A percentile compares a stretch with the other conserved stretches of the same genome.
Evolutionary conservation across 2,888 invertebrate genomes (phyloP).

Genomic region (Pimpla rufipes): DNA sequence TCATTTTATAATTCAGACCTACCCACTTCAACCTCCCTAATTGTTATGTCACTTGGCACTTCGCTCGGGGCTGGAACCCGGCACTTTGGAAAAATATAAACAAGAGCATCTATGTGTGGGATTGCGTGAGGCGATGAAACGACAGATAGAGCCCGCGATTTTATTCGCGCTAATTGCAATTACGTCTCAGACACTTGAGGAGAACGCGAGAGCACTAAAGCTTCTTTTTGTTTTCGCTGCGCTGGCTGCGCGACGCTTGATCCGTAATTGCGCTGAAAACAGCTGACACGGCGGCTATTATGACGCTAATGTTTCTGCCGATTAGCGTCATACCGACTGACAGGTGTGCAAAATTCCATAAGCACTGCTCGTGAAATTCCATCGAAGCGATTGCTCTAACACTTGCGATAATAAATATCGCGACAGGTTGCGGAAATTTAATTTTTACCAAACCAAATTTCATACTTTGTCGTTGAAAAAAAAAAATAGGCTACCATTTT

Average conservation of each 20-base stretch:
- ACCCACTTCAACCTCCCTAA: constrained; percentile 1
- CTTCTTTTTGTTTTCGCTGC: background rate
- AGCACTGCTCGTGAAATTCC: too few relatives aligned
- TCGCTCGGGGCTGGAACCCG: background rate
- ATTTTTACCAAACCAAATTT: too few relatives aligned
- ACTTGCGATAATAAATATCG: too few relatives aligned
- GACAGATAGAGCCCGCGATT: constrained; percentile 18
- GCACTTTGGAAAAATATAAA: background rate
- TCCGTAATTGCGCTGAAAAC: constrained; percentile 6
- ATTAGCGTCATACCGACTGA: background rate
- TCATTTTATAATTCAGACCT: background rate
- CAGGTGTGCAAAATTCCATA: background rate
- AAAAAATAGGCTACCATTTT: too few relatives aligned
- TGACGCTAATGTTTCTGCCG: background rate
- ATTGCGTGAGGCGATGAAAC: constrained; percentile 28
- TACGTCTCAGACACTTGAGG: background rate
- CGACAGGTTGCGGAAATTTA: too few relatives aligned
- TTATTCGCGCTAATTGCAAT: constrained; percentile 38
- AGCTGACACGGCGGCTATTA: background rate
- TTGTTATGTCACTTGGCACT: constrained; percentile 4
- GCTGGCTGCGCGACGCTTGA: background rate
- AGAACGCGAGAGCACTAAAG: background rate
- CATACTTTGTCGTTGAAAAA: too few relatives aligned
- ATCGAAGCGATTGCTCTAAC: too few relatives aligned
- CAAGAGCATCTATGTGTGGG: background rate